A percentile compares a stretch with the other conserved stretches of the same genome.
Conservation (phyloP, 2,888 invertebrate genomes). For the Diabrotica balteata region DNA sequence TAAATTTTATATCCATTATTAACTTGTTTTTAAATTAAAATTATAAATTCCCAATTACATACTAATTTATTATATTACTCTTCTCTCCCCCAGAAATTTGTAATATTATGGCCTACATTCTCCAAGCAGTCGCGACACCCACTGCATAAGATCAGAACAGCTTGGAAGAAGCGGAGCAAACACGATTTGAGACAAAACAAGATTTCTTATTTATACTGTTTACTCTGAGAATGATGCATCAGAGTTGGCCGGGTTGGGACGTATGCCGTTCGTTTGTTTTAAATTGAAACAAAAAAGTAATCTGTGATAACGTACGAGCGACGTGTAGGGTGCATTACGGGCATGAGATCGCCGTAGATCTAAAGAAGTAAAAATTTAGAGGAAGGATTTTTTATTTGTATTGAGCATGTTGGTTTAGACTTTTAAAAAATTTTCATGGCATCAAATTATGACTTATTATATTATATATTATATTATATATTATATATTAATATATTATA, state of each 20-base stretch:
- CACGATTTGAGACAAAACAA: slow-evolving; percentile 36
- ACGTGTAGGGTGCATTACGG: slow-evolving; percentile 22
- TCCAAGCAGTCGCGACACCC: not conserved
- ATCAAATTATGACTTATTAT: too few relatives aligned
- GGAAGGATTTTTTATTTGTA: not conserved
- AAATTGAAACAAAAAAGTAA: slow-evolving; percentile 52
- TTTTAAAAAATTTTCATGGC: too few relatives aligned
- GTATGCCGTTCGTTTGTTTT: slow-evolving; percentile 45
- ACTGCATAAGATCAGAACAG: not conserved
- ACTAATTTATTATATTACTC: too few relatives aligned
- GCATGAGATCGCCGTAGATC: slow-evolving; percentile 16
- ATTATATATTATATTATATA: too few relatives aligned
- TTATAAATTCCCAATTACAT: too few relatives aligned
- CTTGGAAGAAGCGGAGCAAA: not conserved
- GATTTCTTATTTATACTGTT: slow-evolving; percentile 49
- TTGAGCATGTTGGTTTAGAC: too few relatives aligned
- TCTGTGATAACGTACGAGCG: slow-evolving; percentile 46
- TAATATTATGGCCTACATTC: too few relatives aligned
- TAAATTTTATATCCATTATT: too few relatives aligned
- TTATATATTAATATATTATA: too few relatives aligned
- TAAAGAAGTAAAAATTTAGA: slow-evolving; percentile 15
- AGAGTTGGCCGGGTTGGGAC: slow-evolving; percentile 32
- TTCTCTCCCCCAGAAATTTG: too few relatives aligned
- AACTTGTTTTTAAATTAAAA: too few relatives aligned
- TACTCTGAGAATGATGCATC: slow-evolving; percentile 40